These are phyloP conservation scores for Brachypalpus laphriformis DNA, from an alignment of 2,888 invertebrate genomes.

Conservation along the genomic window DNA sequence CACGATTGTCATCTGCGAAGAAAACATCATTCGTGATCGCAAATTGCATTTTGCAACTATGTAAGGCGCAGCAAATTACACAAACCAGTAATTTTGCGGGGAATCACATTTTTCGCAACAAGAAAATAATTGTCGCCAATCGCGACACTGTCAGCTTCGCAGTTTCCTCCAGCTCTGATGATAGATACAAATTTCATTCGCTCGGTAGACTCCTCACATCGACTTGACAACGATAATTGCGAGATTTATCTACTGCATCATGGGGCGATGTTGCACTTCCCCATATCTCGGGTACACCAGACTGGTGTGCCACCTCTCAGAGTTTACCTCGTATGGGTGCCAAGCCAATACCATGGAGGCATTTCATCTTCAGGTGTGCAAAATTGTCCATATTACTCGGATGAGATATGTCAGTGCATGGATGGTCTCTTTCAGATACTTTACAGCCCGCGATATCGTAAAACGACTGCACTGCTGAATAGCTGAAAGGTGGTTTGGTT, in stretches of 20 bases:
- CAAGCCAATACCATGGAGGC: slow-evolving; percentile 30
- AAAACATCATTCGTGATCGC: neutral
- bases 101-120: slow-evolving; percentile 26
- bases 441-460: slow-evolving; percentile 35
- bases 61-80: slow-evolving; percentile 27
- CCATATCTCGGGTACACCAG: neutral
- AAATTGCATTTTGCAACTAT: slow-evolving; percentile 6
- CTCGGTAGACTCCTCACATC: slow-evolving; percentile 12
- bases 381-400: slow-evolving; percentile 68
- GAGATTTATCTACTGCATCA: slow-evolving; percentile 63
- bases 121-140: slow-evolving; percentile 64
- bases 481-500: slow-evolving; percentile 20
- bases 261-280: slow-evolving; percentile 12
- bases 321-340: neutral
- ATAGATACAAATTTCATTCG: slow-evolving; percentile 49
- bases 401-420: slow-evolving; percentile 60
- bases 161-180: slow-evolving; percentile 43
- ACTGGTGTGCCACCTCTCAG: neutral
- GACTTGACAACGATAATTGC: slow-evolving; percentile 72
- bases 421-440: slow-evolving; percentile 7
- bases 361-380: slow-evolving; percentile 66
- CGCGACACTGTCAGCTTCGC: slow-evolving; percentile 42
- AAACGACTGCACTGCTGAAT: slow-evolving; percentile 25
- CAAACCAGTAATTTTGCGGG: slow-evolving; percentile 32
- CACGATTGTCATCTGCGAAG: slow-evolving; percentile 11